Evolutionary conservation across 2,797 vertebrate genomes (phyloP), one percentile per base, ranked within the genome.

Genomic region (Rallus crepitans): DNA sequence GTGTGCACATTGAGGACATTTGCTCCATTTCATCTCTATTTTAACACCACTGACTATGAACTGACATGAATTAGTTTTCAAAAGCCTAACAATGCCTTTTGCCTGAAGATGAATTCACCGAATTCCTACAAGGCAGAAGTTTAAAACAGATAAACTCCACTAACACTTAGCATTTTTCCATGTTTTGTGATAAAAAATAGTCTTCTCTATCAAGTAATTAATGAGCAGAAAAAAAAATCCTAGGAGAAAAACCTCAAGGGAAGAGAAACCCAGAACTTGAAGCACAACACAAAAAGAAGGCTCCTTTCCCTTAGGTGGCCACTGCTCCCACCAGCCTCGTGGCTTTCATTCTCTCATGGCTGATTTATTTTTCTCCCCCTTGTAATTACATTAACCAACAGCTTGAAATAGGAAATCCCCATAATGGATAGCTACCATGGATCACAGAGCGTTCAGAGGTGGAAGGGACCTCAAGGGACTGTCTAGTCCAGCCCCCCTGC

Each of bases 141-240:
- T 89, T 71, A 63, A 92, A 85, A 35, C 19, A 59, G 33, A 11
- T 18, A 64, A 45, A 84, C 76, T 40, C 63, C 73, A 83, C 2
- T 1, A 33, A 83, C 66, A 56, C 70, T 75, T 53, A 57, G 11
- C 3, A 17, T 84, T 85, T 86, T 57, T 5, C 65, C 23, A 1
- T 12, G 5, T 39, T 55, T 88, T 70, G 20, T 5, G 16, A 28
- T 88, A n/a, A n/a, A 79, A n/a, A 79, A 76, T 15, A 88, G 66
- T 6, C 57, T 3, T 37, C 47, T 73, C 52, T 59, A 76, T 17
- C 33, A 76, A 63, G 16, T 39, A 30, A 76, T n/a, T 45, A 75
- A 52, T 31, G 13, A 93, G 28, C 60, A 91, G n/a, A 42, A 89
- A 64, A 89, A 89, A 85, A 89, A 85, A 17, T 64, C 35, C 65